phyloP scores from a whole-genome alignment of 2,113 vertebrate species.

The Chamaea fasciata region DNA sequence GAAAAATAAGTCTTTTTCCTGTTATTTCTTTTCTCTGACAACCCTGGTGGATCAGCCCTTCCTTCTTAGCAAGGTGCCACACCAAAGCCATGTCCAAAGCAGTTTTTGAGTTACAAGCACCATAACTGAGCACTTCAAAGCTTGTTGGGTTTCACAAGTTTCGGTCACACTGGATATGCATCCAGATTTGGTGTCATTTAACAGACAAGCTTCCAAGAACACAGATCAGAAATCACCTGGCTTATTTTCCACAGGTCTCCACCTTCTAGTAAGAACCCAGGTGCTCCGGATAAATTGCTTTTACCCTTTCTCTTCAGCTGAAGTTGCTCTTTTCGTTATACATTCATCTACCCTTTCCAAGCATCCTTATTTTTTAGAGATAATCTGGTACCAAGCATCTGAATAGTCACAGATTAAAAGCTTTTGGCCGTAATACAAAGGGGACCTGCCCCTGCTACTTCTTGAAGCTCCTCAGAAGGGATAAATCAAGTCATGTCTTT shows the following conservation, averaged over 20 bases:
- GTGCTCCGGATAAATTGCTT: not conserved
- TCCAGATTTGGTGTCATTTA: not conserved
- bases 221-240: not conserved
- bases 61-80: not conserved
- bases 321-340: not conserved
- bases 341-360: not conserved
- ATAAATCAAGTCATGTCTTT: not conserved
- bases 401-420: not conserved
- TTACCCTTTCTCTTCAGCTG: not conserved
- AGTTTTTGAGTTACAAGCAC: not conserved
- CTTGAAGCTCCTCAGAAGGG: not conserved
- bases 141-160: not conserved
- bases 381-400: not conserved
- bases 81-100: not conserved
- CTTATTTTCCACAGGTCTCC: not conserved
- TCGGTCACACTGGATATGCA: accelerated
- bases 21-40: not conserved
- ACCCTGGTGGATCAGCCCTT: not conserved
- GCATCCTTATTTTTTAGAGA: not conserved
- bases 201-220: not conserved
- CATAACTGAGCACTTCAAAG: not conserved
- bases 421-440: not conserved
- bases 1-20: not conserved
- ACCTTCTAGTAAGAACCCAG: not conserved
- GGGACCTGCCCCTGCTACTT: not conserved